phyloP scores from a whole-genome alignment of 2,888 invertebrate species.

The Lacanobia wlatinum region DNA sequence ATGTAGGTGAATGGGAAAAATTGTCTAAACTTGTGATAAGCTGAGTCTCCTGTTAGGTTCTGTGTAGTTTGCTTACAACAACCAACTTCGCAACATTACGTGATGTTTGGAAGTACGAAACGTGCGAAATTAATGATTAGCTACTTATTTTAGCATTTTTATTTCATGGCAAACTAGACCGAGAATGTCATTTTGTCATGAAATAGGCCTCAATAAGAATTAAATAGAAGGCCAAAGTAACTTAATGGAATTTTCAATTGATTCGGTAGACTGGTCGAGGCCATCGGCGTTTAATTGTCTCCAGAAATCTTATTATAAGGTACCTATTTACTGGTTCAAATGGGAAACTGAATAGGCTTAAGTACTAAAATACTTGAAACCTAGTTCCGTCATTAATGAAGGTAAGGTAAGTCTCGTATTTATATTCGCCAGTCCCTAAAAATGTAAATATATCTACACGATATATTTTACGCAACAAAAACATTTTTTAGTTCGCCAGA shows the following conservation, averaged over 20 bases:
- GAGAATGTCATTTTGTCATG: background rate
- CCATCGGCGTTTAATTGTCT: background rate
- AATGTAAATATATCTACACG: background rate
- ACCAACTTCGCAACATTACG: slow-evolving; percentile 6
- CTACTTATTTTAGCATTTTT: slow-evolving; percentile 6
- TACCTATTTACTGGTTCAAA: background rate
- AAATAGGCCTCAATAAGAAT: slow-evolving; percentile 1
- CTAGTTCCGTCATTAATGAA: background rate
- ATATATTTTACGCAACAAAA: slow-evolving; percentile 28
- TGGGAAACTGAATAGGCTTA: background rate
- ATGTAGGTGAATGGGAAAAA: slow-evolving; percentile 40
- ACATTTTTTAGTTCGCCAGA: slow-evolving; percentile 22
- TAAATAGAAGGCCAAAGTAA: background rate
- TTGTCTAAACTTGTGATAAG: slow-evolving; percentile 21
- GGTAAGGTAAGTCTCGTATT: background rate
- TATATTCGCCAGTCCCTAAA: background rate
- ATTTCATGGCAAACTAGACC: background rate
- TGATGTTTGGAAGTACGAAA: slow-evolving; percentile 4
- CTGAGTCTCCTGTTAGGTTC: slow-evolving; percentile 17
- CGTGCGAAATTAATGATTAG: slow-evolving; percentile 6
- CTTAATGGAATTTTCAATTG: slow-evolving; percentile 13
- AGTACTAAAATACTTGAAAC: background rate
- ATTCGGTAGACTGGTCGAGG: background rate
- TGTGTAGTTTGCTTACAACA: slow-evolving; percentile 9
- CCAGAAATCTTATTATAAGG: background rate